Conservation (phyloP, 2,797 vertebrate species). For the Strix occidentalis region DNA sequence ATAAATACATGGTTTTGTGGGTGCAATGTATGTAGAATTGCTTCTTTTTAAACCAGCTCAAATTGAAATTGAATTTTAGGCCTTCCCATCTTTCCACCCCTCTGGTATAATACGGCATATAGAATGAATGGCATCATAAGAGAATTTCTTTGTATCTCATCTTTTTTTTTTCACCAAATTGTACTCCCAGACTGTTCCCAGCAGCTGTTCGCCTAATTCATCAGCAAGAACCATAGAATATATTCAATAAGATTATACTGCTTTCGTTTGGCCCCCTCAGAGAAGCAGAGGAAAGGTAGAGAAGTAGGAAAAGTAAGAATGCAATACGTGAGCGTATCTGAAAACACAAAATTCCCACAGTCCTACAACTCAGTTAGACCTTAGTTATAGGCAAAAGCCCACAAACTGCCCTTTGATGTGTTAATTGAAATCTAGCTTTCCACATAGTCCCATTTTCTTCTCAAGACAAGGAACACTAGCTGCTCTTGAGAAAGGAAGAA, state of each 20-base stretch:
- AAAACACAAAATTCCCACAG: conserved; percentile 27
- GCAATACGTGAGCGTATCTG: background rate
- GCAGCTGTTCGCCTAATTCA: conserved; percentile 59
- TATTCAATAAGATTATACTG: conserved; percentile 29
- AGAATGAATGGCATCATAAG: conserved; percentile 38
- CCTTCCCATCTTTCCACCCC: background rate
- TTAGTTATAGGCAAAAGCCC: background rate
- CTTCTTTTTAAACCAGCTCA: conserved; percentile 21
- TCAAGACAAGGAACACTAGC: background rate
- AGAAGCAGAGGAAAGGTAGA: background rate
- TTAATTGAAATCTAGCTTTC: conserved; percentile 39
- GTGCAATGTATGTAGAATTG: conserved; percentile 7
- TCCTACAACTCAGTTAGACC: background rate
- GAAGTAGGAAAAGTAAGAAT: background rate
- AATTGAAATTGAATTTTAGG: conserved; percentile 42
- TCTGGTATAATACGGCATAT: conserved; percentile 20
- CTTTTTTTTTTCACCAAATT: conserved; percentile 26
- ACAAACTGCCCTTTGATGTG: conserved; percentile 17
- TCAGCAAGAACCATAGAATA: conserved; percentile 42
- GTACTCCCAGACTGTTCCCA: conserved; percentile 39
- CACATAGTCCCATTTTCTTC: background rate
- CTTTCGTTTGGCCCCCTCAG: background rate
- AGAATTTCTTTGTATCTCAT: conserved; percentile 36
- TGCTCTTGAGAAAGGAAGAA: background rate
- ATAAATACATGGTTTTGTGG: conserved; percentile 10